These are phyloP conservation scores for Anoura caudifer DNA, from an alignment of 2,113 vertebrate genomes.

Conservation along the genomic window DNA sequence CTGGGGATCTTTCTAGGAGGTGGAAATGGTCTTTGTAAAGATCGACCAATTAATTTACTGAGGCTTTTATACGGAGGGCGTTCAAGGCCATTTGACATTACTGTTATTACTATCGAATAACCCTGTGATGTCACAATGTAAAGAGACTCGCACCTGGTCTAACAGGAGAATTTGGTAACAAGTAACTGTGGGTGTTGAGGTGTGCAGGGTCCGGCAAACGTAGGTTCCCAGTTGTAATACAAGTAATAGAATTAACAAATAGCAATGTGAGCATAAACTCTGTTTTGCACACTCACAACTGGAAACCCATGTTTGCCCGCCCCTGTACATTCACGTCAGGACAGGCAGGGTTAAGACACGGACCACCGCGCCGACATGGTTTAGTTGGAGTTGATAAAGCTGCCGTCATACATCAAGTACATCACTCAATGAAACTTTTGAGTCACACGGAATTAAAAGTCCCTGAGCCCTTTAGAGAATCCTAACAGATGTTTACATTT, in stretches of 20 bases:
- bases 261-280: not conserved
- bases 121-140: no score
- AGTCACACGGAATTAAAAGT: not conserved
- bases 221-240: not conserved
- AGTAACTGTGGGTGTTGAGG: not conserved
- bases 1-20: not conserved
- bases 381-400: not conserved
- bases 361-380: not conserved
- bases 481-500: fast-evolving
- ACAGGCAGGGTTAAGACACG: not conserved
- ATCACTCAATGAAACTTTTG: not conserved
- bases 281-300: not conserved
- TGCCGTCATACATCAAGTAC: not conserved
- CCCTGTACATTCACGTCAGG: not conserved
- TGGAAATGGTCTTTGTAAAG: not conserved
- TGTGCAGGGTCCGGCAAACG: not conserved
- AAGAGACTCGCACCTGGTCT: not conserved
- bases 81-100: not conserved
- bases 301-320: no score
- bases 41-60: not conserved
- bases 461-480: not conserved
- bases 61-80: not conserved
- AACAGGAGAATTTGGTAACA: not conserved
- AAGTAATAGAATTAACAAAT: not conserved
- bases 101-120: not conserved